phyloP scores from a whole-genome alignment of 2,113 vertebrate species.

The Camelus dromedarius region DNA sequence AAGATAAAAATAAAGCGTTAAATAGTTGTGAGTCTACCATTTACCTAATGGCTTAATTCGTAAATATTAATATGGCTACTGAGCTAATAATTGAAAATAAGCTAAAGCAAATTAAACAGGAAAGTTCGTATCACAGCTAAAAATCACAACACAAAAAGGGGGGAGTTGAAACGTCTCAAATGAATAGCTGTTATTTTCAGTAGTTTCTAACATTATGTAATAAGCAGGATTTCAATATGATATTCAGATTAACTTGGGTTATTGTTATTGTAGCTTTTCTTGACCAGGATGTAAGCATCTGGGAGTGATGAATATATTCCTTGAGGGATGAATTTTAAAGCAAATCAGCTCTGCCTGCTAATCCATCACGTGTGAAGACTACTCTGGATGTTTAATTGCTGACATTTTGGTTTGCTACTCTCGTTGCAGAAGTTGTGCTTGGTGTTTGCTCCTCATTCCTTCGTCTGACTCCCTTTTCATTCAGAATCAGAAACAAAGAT shows the following conservation, averaged over 20 bases:
- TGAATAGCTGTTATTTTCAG: constrained; percentile 71
- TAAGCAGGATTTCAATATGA: constrained; percentile 72
- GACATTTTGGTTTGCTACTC: constrained; percentile 63
- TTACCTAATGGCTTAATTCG: constrained; percentile 9
- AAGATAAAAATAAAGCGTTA: background rate
- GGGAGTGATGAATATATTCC: constrained; percentile 77
- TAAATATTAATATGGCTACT: background rate
- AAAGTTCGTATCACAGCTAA: constrained; percentile 52
- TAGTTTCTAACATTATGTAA: constrained; percentile 66
- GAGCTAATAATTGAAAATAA: constrained; percentile 42
- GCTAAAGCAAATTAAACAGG: background rate
- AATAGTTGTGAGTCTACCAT: background rate
- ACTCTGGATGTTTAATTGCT: constrained; percentile 76
- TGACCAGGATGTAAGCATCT: constrained; percentile 75
- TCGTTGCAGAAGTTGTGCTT: constrained; percentile 44
- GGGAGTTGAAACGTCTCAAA: constrained; percentile 48
- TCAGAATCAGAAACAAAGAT: constrained; percentile 64
- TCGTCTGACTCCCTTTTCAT: constrained; percentile 64
- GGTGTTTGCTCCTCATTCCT: background rate
- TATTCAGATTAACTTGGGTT: constrained; percentile 71
- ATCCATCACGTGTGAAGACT: constrained; percentile 81
- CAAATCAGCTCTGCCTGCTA: constrained; percentile 79
- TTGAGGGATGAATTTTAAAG: constrained; percentile 82
- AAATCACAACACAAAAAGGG: constrained; percentile 67
- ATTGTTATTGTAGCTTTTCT: constrained; percentile 65